phyloP scores from a whole-genome alignment of 2,113 vertebrate genomes.

The Emydura subglobosa region DNA sequence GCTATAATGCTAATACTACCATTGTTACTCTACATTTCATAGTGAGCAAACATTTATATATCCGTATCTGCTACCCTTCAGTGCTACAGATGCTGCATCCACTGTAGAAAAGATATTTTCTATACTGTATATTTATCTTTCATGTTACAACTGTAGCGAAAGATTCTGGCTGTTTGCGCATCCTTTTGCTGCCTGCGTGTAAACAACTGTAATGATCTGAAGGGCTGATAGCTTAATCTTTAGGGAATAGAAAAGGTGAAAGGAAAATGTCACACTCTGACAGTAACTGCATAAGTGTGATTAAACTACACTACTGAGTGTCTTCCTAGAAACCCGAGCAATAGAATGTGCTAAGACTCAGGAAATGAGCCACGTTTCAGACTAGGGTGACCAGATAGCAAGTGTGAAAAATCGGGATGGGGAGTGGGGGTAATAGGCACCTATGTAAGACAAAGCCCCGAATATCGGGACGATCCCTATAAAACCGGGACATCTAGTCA shows the following conservation, averaged over 20 bases:
- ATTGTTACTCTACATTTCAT: not conserved
- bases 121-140: not conserved
- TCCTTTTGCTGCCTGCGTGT: constrained; percentile 60
- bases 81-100: accelerated
- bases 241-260: constrained; percentile 68
- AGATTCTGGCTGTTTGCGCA: constrained; percentile 23
- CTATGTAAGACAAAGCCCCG: too few relatives aligned
- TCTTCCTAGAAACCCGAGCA: constrained; percentile 32
- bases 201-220: constrained; percentile 69
- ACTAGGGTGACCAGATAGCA: not conserved
- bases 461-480: too few relatives aligned
- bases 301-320: constrained; percentile 58
- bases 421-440: too few relatives aligned
- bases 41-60: not conserved
- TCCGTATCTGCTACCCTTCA: not conserved
- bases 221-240: constrained; percentile 68
- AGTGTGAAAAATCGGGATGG: too few relatives aligned
- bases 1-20: not conserved
- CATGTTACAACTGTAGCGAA: not conserved
- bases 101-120: not conserved
- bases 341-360: constrained; percentile 34
- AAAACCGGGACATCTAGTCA: too few relatives aligned
- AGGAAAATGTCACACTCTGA: constrained; percentile 73
- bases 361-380: constrained; percentile 54
- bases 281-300: constrained; percentile 75